Conservation (phyloP, 2,113 vertebrate genomes). For the Rhinolophus sinicus region DNA sequence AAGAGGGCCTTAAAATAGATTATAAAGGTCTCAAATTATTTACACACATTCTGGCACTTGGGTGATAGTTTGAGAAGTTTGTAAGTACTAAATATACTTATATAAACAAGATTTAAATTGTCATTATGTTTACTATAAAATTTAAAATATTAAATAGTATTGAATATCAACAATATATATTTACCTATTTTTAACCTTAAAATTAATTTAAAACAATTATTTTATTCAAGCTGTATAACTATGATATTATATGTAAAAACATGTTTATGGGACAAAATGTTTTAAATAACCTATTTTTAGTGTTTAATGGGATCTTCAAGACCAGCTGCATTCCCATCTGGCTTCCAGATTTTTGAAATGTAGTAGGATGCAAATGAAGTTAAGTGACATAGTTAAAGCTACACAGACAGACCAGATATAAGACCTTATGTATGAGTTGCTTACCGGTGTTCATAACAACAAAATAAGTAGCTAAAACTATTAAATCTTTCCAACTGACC, state of each 20-base stretch:
- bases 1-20: not conserved
- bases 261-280: not conserved
- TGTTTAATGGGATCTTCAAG: not conserved
- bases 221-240: not conserved
- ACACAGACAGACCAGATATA: not conserved
- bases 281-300: not conserved
- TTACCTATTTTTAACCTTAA: not conserved
- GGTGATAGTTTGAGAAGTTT: not conserved
- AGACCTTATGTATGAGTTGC: not conserved
- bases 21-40: not conserved
- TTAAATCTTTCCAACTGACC: not conserved
- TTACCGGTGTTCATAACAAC: not conserved
- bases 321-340: not conserved
- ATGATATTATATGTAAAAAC: not conserved
- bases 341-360: not conserved
- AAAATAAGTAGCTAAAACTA: not conserved
- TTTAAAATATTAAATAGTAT: not conserved
- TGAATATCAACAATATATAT: not conserved
- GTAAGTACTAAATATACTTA: not conserved
- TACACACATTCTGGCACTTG: not conserved
- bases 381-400: not conserved
- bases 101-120: not conserved
- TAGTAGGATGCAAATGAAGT: not conserved
- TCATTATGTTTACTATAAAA: not conserved
- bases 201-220: not conserved